Base-by-base conservation (phyloP, 2,888 invertebrate species). In the Dascillus cervinus region DNA sequence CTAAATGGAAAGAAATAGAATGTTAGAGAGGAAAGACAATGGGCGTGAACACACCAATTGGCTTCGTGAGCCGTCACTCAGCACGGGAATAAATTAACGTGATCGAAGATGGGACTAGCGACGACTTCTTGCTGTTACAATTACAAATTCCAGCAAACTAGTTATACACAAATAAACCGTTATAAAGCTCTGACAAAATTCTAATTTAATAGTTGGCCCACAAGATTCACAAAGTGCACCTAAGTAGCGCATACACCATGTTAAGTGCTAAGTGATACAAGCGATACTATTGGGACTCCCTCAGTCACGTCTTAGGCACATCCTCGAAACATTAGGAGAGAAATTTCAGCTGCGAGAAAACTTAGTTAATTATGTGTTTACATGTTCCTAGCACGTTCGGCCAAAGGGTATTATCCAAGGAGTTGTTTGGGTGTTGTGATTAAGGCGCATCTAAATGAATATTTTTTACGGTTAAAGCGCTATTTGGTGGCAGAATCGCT, bases 191-290 rank as follows among this genome's bases (percentile, higher is more conserved):
- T n/a, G n/a, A n/a, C n/a, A n/a, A n/a, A n/a, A n/a, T n/a, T n/a
- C n/a, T n/a, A n/a, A n/a, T n/a, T n/a, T n/a, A n/a, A n/a, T n/a
- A n/a, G n/a, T n/a, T n/a, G n/a, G n/a, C n/a, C n/a, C n/a, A n/a
- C n/a, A n/a, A n/a, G n/a, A n/a, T n/a, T n/a, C n/a, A n/a, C n/a
- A n/a, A n/a, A n/a, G n/a, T n/a, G n/a, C n/a, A n/a, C n/a, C n/a
- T n/a, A n/a, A n/a, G n/a, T n/a, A n/a, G n/a, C n/a, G n/a, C n/a
- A n/a, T 24, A 26, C 44, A 35, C 42, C 41, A 43, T 49, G 49
- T 49, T 46, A 52, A 49, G 46, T 45, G 44, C 53, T 61, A 62
- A 62, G 58, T 60, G 60, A 61, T 60, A 62, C 53, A 60, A 62
- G 60, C 56, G 58, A 59, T 57, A 52, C 62, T 48, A 55, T 37